These are phyloP conservation scores for Bombyx mandarina DNA, from an alignment of 1,140 invertebrate genomes.

Conservation along the genomic window DNA sequence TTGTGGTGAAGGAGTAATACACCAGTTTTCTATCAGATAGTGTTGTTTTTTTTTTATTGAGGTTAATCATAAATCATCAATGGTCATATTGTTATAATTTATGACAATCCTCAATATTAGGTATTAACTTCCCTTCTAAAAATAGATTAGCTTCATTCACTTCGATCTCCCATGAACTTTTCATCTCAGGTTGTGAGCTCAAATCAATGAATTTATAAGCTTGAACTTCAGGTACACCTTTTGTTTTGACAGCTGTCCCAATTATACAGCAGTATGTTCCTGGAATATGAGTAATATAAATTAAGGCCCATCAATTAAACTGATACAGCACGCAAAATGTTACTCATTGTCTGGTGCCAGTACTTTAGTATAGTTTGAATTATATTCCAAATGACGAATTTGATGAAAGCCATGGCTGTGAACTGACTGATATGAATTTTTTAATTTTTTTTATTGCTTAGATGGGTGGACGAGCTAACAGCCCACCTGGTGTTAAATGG, in stretches of 20 bases:
- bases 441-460: too few relatives aligned
- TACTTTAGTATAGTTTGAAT: too few relatives aligned
- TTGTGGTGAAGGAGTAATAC: slow-evolving; percentile 44
- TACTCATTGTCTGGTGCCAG: too few relatives aligned
- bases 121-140: slow-evolving; percentile 30
- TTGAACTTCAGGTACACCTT: slow-evolving; percentile 43
- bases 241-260: slow-evolving; percentile 39
- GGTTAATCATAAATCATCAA: too few relatives aligned
- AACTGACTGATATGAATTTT: too few relatives aligned
- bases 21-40: slow-evolving; percentile 11
- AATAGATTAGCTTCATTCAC: slow-evolving; percentile 42
- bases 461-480: too few relatives aligned
- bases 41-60: too few relatives aligned
- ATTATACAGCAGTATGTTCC: slow-evolving; percentile 54
- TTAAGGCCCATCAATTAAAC: too few relatives aligned
- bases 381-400: too few relatives aligned
- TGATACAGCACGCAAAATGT: not conserved
- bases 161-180: slow-evolving; percentile 42
- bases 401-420: too few relatives aligned
- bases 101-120: slow-evolving; percentile 8
- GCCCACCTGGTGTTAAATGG: too few relatives aligned
- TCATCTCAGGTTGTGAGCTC: slow-evolving; percentile 36
- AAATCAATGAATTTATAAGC: slow-evolving; percentile 44
- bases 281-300: slow-evolving; percentile 9
- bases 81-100: too few relatives aligned